Percentiles rank a stretch among this genome's conserved stretches.
These are phyloP conservation scores for Heliconius congener DNA, from an alignment of 1,140 invertebrate species.

Conservation along the genomic window DNA sequence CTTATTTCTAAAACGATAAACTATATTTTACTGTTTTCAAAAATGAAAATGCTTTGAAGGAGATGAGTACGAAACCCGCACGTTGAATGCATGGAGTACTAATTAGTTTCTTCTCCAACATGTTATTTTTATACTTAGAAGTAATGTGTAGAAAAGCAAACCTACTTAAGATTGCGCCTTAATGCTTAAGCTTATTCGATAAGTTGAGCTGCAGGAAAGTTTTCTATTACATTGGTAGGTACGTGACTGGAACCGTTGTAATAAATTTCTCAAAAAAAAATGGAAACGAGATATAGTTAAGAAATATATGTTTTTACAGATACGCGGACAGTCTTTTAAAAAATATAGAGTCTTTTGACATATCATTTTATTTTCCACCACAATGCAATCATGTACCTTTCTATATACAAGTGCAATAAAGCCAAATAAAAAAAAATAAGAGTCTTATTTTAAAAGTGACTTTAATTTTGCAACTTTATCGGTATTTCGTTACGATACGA, in stretches of 20 bases:
- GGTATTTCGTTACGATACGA: constrained; percentile 26
- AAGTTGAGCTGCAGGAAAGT: background rate
- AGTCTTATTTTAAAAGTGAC: background rate
- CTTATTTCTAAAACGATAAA: background rate
- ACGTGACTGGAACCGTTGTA: background rate
- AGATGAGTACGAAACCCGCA: too few relatives aligned
- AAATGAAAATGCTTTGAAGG: too few relatives aligned
- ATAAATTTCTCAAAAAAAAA: background rate
- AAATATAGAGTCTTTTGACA: background rate
- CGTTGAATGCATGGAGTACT: too few relatives aligned
- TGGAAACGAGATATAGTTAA: background rate
- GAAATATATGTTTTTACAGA: background rate
- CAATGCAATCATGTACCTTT: background rate
- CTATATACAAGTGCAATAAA: background rate
- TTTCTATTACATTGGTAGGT: background rate
- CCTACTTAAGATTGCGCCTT: background rate
- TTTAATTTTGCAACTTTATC: constrained; percentile 4
- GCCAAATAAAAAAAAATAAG: too few relatives aligned
- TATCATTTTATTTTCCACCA: background rate
- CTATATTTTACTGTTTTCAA: background rate
- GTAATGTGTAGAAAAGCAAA: background rate
- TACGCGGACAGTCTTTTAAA: background rate
- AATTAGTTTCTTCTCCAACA: too few relatives aligned
- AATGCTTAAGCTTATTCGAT: background rate
- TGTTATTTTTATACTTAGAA: too few relatives aligned